Base-by-base conservation (phyloP, 2,797 vertebrate species). In the Coracias cyanogaster region DNA sequence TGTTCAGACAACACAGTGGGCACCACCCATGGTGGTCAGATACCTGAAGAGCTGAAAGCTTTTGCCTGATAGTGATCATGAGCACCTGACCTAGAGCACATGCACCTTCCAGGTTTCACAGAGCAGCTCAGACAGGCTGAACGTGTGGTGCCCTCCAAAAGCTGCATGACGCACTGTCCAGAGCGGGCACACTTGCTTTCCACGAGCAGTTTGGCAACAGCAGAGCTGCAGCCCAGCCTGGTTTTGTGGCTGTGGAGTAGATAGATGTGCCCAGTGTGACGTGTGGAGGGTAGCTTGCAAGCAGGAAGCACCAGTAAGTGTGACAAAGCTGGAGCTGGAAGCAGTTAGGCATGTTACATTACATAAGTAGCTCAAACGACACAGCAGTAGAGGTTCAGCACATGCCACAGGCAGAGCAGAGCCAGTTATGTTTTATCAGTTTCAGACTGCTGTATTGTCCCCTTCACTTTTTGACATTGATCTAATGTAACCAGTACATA, bases 401-500 rank as follows among this genome's bases (percentile, higher is more conserved):
- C 15, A 28, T 94, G 92, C 65, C 87, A 83, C 60, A 83, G 78
- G 62, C 89, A 90, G 78, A 94, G 69, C 51, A 85, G 24, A 94
- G 65, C 41, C 91, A 92, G 86, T 94, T 91, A 78, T 33, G 48
- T 79, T 94, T 97, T 96, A 90, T 95, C 88, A 82, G 41, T 80
- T 89, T 96, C 77, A 92, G 91, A 54, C 65, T 83, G 88, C 46
- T 90, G 24, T 66, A 90, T 90, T 94, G 92, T 74, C 79, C 74
- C 52, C 73, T 92, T 95, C 80, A 85, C 69, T 96, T 96, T 95
- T 83, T 81, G 85, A 89, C 89, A 78, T 55, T 88, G 88, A 96
- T 89, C 83, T 96, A 86, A 78, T 87, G 64, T 72, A 93, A 93
- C 57, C 52, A 71, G 69, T 66, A 33, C 28, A 39, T 71, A 80